Evolutionary conservation across 2,888 invertebrate genomes (phyloP).

Genomic region (Rhagophthalmus giganteus): DNA sequence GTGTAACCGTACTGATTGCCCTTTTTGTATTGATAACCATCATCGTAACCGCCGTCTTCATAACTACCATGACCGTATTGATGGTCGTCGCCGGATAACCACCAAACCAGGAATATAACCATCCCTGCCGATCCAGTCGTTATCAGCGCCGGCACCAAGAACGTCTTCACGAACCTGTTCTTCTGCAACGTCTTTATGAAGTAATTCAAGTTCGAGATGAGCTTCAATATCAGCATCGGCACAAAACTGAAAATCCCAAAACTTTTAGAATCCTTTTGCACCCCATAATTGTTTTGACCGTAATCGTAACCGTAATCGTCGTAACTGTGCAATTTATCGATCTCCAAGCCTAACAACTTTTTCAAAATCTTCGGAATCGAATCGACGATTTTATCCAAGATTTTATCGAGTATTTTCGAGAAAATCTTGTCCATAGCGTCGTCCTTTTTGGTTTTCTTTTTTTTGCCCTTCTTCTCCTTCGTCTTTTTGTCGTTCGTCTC

Average conservation of each 20-base stretch:
- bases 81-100: constrained; percentile 42
- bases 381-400: constrained; percentile 37
- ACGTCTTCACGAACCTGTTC: constrained; percentile 48
- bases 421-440: constrained; percentile 42
- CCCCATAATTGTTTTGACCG: constrained; percentile 14
- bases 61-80: constrained; percentile 3
- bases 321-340: not conserved
- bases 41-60: constrained; percentile 2
- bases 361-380: constrained; percentile 42
- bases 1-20: constrained; percentile 1
- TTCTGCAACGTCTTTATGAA: constrained; percentile 46
- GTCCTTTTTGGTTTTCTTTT: constrained; percentile 32
- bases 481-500: constrained; percentile 7
- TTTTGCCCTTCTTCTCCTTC: too few relatives aligned
- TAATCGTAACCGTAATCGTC: constrained; percentile 3
- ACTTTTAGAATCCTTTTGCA: constrained; percentile 38
- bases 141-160: constrained; percentile 47
- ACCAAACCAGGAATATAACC: constrained; percentile 51
- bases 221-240: constrained; percentile 47
- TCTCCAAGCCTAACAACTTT: constrained; percentile 39
- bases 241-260: constrained; percentile 47
- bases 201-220: constrained; percentile 43
- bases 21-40: constrained; percentile 1
- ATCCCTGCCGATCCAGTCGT: constrained; percentile 43
- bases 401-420: constrained; percentile 48